These are phyloP conservation scores for Resseliella maxima DNA, from an alignment of 2,888 invertebrate species.

Conservation along the genomic window DNA sequence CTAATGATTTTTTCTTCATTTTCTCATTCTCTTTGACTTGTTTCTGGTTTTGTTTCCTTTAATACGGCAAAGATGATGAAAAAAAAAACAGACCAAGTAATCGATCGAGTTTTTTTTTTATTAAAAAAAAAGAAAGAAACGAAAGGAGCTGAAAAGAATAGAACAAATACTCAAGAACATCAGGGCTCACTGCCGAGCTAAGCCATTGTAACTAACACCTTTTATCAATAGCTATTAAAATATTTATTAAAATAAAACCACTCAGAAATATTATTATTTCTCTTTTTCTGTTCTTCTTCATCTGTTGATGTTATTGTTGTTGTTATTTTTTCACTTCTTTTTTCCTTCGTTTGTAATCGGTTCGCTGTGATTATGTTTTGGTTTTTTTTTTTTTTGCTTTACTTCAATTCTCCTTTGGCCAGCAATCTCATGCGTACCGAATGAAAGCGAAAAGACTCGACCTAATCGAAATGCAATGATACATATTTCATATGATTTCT, in stretches of 20 bases:
- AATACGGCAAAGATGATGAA: not conserved
- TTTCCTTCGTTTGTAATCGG: conserved; percentile 21
- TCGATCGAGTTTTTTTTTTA: conserved; percentile 3
- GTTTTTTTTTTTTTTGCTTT: not conserved
- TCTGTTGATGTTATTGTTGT: not conserved
- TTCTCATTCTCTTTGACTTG: conserved; percentile 30
- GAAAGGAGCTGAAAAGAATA: conserved; percentile 34
- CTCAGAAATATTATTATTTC: conserved; percentile 29
- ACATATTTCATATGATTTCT: conserved; percentile 54
- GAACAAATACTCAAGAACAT: conserved; percentile 25
- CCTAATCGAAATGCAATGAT: conserved; percentile 46
- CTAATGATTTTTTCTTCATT: conserved; percentile 54
- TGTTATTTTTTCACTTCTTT: not conserved
- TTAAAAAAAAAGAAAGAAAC: not conserved
- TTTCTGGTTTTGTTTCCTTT: conserved; percentile 19
- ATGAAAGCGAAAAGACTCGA: conserved; percentile 18
- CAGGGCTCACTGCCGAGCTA: conserved; percentile 21
- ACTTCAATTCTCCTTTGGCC: not conserved
- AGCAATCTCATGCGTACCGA: not conserved
- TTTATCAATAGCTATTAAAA: conserved; percentile 56
- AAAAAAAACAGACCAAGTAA: conserved; percentile 8
- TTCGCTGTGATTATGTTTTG: not conserved
- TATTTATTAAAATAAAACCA: conserved; percentile 56
- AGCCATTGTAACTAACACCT: conserved; percentile 56
- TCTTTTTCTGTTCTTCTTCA: not conserved